Base-by-base conservation (phyloP, 2,888 invertebrate genomes). In the Resseliella maxima region DNA sequence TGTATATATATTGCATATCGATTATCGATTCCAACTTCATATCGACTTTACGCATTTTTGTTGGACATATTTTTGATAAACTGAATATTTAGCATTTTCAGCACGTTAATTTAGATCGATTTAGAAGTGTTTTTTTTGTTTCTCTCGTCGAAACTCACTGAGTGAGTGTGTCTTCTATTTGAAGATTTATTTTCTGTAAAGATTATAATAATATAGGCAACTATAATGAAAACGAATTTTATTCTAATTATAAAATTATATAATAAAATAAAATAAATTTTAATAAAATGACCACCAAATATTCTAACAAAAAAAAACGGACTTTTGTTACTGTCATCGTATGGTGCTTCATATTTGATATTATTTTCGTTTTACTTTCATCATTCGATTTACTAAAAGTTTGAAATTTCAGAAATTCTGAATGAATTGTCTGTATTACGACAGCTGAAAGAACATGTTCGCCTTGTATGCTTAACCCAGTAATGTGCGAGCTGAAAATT, bases 11-110 rank as follows among this genome's bases (percentile, higher is more conserved):
- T 15, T 50, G 12, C 46, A 50, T 50, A 18, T 50, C 18, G 8
- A 50, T 50, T 50, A 18, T 50, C 18, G 8, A 50, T 50, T 50
- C 15, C 50, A 50, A 50, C 15, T 50, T 12, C n/a, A 21, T 50
- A 59, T 59, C 2, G 59, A 59, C 5, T 24, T 24, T 59, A 59
- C 24, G 24, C 24, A 72, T 12, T 24, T 12, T 59, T 72, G 72
- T 72, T 72, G 72, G 72, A 72, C 31, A 72, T 72, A 72, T 72
- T 72, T 72, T 72, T 72, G 72, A 72, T 72, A 31, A 72, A 72
- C 31, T 72, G 72, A 72, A 72, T 72, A 31, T 72, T 59, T 31
- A 72, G 72, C 72, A 72, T 31, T 72, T 72, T 31, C 35, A 27
- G 35, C 24, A 59, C 27, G 27, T 59, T 24, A 24, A 50, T 18